Evolutionary conservation across 2,113 vertebrate species (phyloP), one percentile per base, ranked within the genome.

Genomic region (Anguilla japonica): DNA sequence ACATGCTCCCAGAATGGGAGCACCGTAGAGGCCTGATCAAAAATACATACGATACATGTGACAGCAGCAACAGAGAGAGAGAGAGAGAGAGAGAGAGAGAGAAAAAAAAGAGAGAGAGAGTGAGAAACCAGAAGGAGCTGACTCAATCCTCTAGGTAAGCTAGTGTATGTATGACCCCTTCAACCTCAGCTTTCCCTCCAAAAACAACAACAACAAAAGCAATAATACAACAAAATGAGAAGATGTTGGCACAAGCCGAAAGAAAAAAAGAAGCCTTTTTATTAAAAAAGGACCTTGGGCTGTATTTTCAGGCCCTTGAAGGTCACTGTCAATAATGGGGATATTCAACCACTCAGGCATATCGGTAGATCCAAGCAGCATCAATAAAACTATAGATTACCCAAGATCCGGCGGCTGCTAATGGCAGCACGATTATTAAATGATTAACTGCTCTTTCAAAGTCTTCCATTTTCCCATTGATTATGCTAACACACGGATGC

Each of bases 331-430:
- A 46, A 84, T 84, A 87, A 40, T 0, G 29, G 39, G 80, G 88
- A 40, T 80, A 78, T 89, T 84, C 67, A 83, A 84, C 29, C 9
- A 85, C 84, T 91, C 60, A 1, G 0, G 86, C 41, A 81, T 57
- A 26, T 86, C 84, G 78, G 86, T 90, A 84, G 90, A 91, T 93
- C 89, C 87, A 88, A 93, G 91, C 88, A 85, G 79, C 79, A 88
- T 88, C 83, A 85, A 92, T 57, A 63, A 67, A 85, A 84, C 79
- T 67, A 84, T 87, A 81, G 81, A 91, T 89, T 86, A 89, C 20
- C 4, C 46, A 71, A 83, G 63, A 86, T 67, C 41, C 40, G 60
- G 79, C 86, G 82, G 90, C 83, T 88, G 83, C 79, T 86, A 41
- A 79, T 87, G 82, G 87, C 81, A 87, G 83, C 46, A 81, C 81